Conservation (phyloP, 2,888 invertebrate species). For the Conchocele bisecta region DNA sequence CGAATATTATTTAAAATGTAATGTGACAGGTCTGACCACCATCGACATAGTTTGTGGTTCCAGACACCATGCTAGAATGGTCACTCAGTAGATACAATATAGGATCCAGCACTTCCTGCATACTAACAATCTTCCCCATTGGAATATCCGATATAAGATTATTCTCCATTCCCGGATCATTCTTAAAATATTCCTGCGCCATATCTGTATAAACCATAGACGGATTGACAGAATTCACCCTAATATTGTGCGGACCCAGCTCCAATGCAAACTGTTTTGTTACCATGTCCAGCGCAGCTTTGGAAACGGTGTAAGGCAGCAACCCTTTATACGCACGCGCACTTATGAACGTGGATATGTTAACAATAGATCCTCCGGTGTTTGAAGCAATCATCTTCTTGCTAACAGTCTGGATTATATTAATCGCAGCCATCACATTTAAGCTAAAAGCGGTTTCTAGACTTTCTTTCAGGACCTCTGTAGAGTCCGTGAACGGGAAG, state of each 20-base stretch:
- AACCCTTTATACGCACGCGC: slow-evolving; percentile 85
- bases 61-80: slow-evolving; percentile 50
- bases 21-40: slow-evolving; percentile 52
- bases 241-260: slow-evolving; percentile 90
- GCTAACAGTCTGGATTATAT: slow-evolving; percentile 90
- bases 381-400: slow-evolving; percentile 89
- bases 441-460: slow-evolving; percentile 89
- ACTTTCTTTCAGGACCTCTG: slow-evolving; percentile 87
- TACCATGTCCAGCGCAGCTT: slow-evolving; percentile 93
- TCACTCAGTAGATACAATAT: slow-evolving; percentile 54
- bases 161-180: slow-evolving; percentile 88
- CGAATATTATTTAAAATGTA: no score
- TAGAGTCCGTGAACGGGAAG: slow-evolving; percentile 88
- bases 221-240: slow-evolving; percentile 95
- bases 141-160: slow-evolving; percentile 92
- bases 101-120: slow-evolving; percentile 37
- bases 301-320: slow-evolving; percentile 91
- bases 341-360: slow-evolving; percentile 86
- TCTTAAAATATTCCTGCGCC: slow-evolving; percentile 93
- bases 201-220: slow-evolving; percentile 96
- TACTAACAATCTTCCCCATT: slow-evolving; percentile 87
- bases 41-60: slow-evolving; percentile 47
- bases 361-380: slow-evolving; percentile 91
- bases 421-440: slow-evolving; percentile 93
- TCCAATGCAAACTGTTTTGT: slow-evolving; percentile 93